Base-by-base conservation (phyloP, 2,113 vertebrate species). In the Syngnathus typhle region DNA sequence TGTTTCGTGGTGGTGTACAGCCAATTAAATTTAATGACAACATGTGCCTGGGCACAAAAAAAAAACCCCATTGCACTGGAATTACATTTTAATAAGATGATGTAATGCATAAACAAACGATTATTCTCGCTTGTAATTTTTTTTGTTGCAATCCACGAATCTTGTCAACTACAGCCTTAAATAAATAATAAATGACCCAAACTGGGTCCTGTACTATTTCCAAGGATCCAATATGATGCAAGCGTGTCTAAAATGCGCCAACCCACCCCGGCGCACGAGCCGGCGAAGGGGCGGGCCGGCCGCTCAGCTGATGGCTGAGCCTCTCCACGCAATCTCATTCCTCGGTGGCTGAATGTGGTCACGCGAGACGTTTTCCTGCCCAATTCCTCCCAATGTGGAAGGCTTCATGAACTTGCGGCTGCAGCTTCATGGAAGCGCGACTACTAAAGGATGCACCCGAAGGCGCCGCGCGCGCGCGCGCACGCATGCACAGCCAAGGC, bases 381-480 rank as follows among this genome's bases (percentile, higher is more conserved):
- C 79, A 80, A 74, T 84, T 81, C 75, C 78, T 78, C 77, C 79
- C 81, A 79, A 86, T 86, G 87, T 80, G 85, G 78, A 76, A 67
- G 4, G 9, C 37, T 65, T 80, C 76, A 41, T 23, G 0, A 70
- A 65, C 27, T 58, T 61, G 78, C 73, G 39, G 67, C 51, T 44
- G 67, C 62, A 71, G 68, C 32, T 67, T 46, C 51, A 62, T 38
- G 64, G 64, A 32, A 32, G 27, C 27, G 27, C 27, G 41, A 12
- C 71, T 65, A 55, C 68, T 82, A 68, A 68, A 70, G 75, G 21
- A 71, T 67, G 84, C 74, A 78, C 80, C 75, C 70, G 84, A 78
- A 78, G 69, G 36, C 47, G n/a, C 75, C 68, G 38, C 61, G 3
- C 76, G 77, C 39, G 77, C 71, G 39, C 59, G 2, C 76, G 77